Percentiles rank a stretch among this genome's conserved stretches.
phyloP scores from a whole-genome alignment of 1,140 invertebrate species.

The Aphis gossypii region DNA sequence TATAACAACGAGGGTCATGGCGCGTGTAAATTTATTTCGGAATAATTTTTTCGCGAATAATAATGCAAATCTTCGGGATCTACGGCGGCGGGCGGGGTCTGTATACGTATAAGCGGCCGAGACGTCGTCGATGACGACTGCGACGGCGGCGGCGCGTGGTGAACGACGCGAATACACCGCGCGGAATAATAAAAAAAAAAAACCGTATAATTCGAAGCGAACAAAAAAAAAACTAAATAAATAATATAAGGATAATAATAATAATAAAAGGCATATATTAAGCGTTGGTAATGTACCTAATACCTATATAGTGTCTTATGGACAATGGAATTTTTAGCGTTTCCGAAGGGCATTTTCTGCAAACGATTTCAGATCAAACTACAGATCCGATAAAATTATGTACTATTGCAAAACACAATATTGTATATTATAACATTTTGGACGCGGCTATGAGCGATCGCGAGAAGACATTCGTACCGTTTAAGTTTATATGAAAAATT shows the following conservation, averaged over 20 bases:
- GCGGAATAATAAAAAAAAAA: conserved; percentile 32
- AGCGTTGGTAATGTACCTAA: background rate
- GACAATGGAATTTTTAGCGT: background rate
- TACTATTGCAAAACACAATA: background rate
- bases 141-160: too few species aligned
- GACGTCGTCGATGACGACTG: too few species aligned
- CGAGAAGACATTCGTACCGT: background rate
- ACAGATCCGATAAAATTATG: background rate
- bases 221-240: conserved; percentile 19
- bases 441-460: background rate
- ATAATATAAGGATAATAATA: background rate
- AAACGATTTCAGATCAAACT: background rate
- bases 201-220: background rate
- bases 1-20: background rate
- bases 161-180: background rate
- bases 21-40: conserved; percentile 53
- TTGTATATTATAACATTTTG: background rate
- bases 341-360: conserved; percentile 21
- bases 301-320: background rate
- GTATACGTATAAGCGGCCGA: background rate
- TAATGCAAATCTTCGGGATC: conserved; percentile 34
- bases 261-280: background rate
- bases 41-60: conserved; percentile 53
- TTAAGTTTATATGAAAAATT: background rate
- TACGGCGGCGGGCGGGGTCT: background rate